Evolutionary conservation across 2,888 invertebrate species (phyloP), one percentile per base, ranked within the genome.

Genomic region (Stegophylla sp.): DNA sequence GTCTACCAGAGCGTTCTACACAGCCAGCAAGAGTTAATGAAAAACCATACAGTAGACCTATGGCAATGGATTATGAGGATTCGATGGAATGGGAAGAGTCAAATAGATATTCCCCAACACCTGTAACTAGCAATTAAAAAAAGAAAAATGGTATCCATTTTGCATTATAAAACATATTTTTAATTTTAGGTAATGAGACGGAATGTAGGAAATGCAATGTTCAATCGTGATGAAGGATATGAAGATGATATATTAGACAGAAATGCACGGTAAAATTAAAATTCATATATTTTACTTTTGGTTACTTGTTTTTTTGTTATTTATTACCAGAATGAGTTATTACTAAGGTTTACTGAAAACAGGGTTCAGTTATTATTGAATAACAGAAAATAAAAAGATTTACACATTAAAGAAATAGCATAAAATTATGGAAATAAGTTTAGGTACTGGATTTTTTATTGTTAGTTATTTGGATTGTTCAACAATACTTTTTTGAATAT

Each of bases 61-160:
- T 79, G 69, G 79, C 69, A 20, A 79, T 71, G 69, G 79, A 69
- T 61, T 79, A 71, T 63, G 79, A 79, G 9, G 79, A 79, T 61
- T 61, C 71, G 13, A 79, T 79, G 79, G 79, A 79, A 3, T 79
- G 79, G 79, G 79, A 79, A 51, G 79, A 79, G 7, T 34, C 28
- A 7, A 79, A 26, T 7, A 45, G 79, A 79, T 79, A 79, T 3
- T 79, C 79, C 1, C 79, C 79, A 17, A 41, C 61, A 9, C 79
- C 79, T n/a, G 79, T 79, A 71, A 61, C 61, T 63, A 26, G 34
- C n/a, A n/a, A n/a, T n/a, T n/a, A n/a, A n/a, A n/a, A n/a, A n/a
- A n/a, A n/a, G n/a, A n/a, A n/a, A n/a, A n/a, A n/a, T n/a, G n/a
- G n/a, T n/a, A n/a, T n/a, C n/a, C n/a, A n/a, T n/a, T n/a, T n/a